Conservation (phyloP, 2,113 vertebrate genomes). For the Pipra filicauda region DNA sequence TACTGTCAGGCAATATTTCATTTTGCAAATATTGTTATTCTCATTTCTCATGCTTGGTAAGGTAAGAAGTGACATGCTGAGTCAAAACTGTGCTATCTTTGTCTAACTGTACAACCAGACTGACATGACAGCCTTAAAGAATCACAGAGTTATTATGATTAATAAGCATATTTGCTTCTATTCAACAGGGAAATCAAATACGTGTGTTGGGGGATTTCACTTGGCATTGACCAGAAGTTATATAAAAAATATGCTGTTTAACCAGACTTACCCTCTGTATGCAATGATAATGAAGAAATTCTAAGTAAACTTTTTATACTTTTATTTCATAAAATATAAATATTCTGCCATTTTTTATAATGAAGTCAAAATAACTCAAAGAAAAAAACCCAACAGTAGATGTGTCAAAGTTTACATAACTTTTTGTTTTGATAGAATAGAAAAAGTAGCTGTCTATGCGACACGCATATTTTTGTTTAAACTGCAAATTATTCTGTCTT, state of each 20-base stretch:
- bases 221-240: neutral
- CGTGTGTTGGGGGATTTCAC: neutral
- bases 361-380: neutral
- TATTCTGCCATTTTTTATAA: neutral
- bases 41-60: constrained; percentile 5
- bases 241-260: neutral
- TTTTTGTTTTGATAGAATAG: neutral
- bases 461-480: neutral
- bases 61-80: neutral
- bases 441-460: neutral
- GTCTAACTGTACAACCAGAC: neutral
- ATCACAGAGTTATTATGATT: neutral
- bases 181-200: neutral
- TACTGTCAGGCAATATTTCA: constrained; percentile 12
- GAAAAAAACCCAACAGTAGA: neutral
- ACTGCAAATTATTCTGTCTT: neutral
- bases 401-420: neutral
- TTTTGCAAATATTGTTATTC: neutral
- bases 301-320: neutral
- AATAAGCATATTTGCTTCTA: neutral
- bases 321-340: neutral
- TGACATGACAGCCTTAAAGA: neutral
- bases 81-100: neutral
- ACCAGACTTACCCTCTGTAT: neutral
- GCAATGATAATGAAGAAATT: neutral